Conservation (phyloP, 2,797 vertebrate genomes). For the Stomatorhinus walkeri region DNA sequence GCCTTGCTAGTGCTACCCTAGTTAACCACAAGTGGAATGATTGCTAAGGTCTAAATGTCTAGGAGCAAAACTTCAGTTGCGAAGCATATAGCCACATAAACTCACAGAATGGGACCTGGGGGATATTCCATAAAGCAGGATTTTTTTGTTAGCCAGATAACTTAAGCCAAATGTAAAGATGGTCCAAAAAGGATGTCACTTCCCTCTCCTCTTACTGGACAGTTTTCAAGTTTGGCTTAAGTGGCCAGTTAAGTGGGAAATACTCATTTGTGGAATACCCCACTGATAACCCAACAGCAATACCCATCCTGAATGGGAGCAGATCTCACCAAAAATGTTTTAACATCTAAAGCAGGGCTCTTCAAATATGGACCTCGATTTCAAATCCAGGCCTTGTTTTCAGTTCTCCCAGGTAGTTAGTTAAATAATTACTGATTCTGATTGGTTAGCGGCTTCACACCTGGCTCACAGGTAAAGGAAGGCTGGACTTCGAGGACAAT, state of each 20-base stretch:
- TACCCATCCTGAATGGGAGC: not conserved
- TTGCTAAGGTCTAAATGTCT: not conserved
- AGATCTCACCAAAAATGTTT: not conserved
- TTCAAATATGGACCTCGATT: not conserved
- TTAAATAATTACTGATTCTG: not conserved
- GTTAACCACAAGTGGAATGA: not conserved
- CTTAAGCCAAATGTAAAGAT: not conserved
- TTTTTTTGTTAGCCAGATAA: not conserved
- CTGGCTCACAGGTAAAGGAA: not conserved
- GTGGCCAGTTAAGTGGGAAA: not conserved
- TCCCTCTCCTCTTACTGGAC: not conserved
- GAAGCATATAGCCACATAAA: not conserved
- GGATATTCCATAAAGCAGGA: not conserved
- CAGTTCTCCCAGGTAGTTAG: not conserved
- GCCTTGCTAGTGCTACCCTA: not conserved
- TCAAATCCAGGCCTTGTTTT: not conserved
- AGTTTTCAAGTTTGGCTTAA: not conserved
- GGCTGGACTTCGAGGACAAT: not conserved
- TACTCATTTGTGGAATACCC: not conserved
- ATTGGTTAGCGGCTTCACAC: not conserved
- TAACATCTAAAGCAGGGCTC: not conserved
- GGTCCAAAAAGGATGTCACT: not conserved
- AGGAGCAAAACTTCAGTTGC: not conserved
- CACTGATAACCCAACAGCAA: not conserved
- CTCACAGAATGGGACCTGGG: not conserved